phyloP scores from a whole-genome alignment of 1,140 invertebrate genomes.

The Goniozus legneri region DNA sequence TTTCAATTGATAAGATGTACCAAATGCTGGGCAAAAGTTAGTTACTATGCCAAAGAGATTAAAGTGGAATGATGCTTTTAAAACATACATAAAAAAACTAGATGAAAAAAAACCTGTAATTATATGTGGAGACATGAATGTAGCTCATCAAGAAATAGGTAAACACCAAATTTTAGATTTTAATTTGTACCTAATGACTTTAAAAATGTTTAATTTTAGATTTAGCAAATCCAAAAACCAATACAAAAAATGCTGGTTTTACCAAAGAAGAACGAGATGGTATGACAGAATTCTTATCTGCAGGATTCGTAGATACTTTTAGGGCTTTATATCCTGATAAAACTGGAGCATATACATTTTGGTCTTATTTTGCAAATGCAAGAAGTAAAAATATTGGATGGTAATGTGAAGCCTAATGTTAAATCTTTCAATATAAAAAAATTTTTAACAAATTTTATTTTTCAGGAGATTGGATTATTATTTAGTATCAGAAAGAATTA shows the following conservation, averaged over 20 bases:
- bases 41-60: slow-evolving; percentile 84
- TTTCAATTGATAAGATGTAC: slow-evolving; percentile 59
- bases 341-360: slow-evolving; percentile 87
- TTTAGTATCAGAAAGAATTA: slow-evolving; percentile 76
- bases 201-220: slow-evolving; percentile 58
- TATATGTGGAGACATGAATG: slow-evolving; percentile 95
- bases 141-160: slow-evolving; percentile 94
- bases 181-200: neutral
- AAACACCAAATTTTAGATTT: too few species aligned
- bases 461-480: slow-evolving; percentile 90
- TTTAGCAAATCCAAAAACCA: slow-evolving; percentile 90
- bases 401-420: too few species aligned
- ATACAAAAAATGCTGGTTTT: slow-evolving; percentile 92
- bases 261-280: slow-evolving; percentile 89
- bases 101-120: slow-evolving; percentile 92
- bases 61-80: slow-evolving; percentile 86
- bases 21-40: slow-evolving; percentile 76
- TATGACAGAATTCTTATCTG: slow-evolving; percentile 78
- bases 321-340: slow-evolving; percentile 84
- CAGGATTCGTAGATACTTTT: slow-evolving; percentile 86
- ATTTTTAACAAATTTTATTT: slow-evolving; percentile 1
- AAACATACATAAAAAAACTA: slow-evolving; percentile 72
- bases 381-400: slow-evolving; percentile 84
- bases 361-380: slow-evolving; percentile 85
- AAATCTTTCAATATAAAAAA: neutral